phyloP scores from a whole-genome alignment of 2,888 invertebrate genomes.

The Luperina nickerlii region DNA sequence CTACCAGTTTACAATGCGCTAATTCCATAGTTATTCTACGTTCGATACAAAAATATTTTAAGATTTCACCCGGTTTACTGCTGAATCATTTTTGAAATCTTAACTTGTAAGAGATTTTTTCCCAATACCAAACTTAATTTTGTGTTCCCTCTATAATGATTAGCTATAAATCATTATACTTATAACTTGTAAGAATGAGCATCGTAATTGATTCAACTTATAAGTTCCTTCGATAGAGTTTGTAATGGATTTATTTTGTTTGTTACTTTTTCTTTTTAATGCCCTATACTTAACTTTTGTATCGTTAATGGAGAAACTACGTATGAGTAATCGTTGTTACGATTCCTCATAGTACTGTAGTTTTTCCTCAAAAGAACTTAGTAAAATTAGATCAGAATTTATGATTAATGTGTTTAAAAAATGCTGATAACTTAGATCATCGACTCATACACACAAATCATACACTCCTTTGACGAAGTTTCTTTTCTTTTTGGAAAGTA shows the following conservation, averaged over 20 bases:
- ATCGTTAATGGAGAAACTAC: background rate
- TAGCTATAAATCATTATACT: conserved; percentile 38
- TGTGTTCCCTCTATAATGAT: conserved; percentile 35
- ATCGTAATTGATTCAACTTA: conserved; percentile 49
- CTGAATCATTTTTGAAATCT: background rate
- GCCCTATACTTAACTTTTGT: background rate
- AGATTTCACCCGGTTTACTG: background rate
- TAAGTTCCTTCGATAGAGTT: conserved; percentile 2
- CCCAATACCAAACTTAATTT: conserved; percentile 5
- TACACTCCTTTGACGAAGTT: background rate
- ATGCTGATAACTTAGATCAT: no score
- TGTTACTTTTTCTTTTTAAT: conserved; percentile 27
- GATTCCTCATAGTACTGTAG: background rate
- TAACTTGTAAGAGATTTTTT: background rate
- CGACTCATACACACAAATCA: no score
- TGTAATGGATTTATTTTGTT: conserved; percentile 39
- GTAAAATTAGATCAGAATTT: background rate
- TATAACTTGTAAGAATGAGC: conserved; percentile 32
- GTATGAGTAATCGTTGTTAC: background rate
- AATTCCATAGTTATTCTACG: background rate
- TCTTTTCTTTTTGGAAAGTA: background rate
- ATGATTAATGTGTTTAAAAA: background rate
- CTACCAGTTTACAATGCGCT: no score
- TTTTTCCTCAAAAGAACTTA: background rate
- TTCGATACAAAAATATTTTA: background rate